A percentile compares a stretch with the other conserved stretches of the same genome.
phyloP scores from a whole-genome alignment of 2,113 vertebrate genomes.

The Gobio gobio region DNA sequence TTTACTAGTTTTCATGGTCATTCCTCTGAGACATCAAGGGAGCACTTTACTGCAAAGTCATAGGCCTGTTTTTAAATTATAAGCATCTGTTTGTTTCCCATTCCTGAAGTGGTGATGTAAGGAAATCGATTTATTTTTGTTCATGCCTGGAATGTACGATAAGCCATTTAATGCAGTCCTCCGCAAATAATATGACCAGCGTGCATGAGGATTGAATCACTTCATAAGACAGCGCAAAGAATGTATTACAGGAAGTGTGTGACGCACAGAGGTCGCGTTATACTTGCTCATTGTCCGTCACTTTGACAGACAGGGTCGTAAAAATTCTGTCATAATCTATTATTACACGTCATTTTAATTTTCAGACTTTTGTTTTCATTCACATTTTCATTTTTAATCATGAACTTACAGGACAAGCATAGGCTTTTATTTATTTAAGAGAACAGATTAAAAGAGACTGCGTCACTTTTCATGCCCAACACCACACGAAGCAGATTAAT shows the following conservation, averaged over 20 bases:
- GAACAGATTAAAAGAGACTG: no score
- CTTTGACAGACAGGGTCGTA: no score
- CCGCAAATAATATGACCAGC: slow-evolving; percentile 31
- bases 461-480: no score
- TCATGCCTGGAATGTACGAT: slow-evolving; percentile 62
- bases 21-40: slow-evolving; percentile 38
- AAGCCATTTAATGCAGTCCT: slow-evolving; percentile 56
- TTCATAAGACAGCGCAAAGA: slow-evolving; percentile 33
- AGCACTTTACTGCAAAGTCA: slow-evolving; percentile 53
- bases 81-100: slow-evolving; percentile 59
- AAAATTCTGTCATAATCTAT: no score
- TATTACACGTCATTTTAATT: no score
- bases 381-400: no score
- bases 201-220: slow-evolving; percentile 58
- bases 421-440: no score
- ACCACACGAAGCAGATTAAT: no score
- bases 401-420: no score
- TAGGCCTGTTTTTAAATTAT: slow-evolving; percentile 7
- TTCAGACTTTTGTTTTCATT: no score
- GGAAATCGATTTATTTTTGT: slow-evolving; percentile 39
- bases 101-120: slow-evolving; percentile 57
- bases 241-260: slow-evolving; percentile 29
- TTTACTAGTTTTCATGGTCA: slow-evolving; percentile 39
- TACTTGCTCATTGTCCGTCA: no score
- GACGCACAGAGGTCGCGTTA: background rate